Base-by-base conservation (phyloP, 2,888 invertebrate species). In the Trachelus troglodyta region DNA sequence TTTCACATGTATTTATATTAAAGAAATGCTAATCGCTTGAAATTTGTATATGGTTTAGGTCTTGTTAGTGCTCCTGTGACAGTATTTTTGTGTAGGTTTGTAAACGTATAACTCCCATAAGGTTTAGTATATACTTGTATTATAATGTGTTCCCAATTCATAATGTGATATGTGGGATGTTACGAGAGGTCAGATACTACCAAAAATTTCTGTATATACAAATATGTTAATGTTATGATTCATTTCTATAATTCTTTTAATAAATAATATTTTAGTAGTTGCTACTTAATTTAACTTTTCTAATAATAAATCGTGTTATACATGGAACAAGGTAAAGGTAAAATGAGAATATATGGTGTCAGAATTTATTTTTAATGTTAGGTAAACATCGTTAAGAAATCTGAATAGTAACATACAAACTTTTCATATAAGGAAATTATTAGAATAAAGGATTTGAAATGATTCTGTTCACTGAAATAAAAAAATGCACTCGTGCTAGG, bases 401-500 rank as follows among this genome's bases (percentile, higher is more conserved):
- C 35, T 11, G 35, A 73, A 15, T 68, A 12, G 23, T 69, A 12
- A 12, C 12, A 15, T n/a, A 33, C 15, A 34, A 23, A 30, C 73
- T 33, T 34, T 11, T 76, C 4, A 12, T 33, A 33, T 6, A 15
- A 31, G 31, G 23, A 56, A 23, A 23, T 56, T 56, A 23, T 56
- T 9, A 56, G 9, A 23, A 23, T 56, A 56, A 56, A 23, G 23
- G 9, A 56, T 23, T 23, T 56, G 0, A 23, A 56, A 56, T 56
- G 23, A 23, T 15, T 56, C 2, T 77, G 15, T 23, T 35, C 11
- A 30, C 34, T 75, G 30, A 12, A 33, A 35, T 68, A 34, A 77
- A 77, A 75, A 69, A 34, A 71, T 75, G 80, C 77, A 74, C 75
- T 79, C 69, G 69, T 76, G 78, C 73, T 73, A 68, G 79, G 82